Conservation (phyloP, 2,113 vertebrate genomes). For the Ahaetulla prasina region DNA sequence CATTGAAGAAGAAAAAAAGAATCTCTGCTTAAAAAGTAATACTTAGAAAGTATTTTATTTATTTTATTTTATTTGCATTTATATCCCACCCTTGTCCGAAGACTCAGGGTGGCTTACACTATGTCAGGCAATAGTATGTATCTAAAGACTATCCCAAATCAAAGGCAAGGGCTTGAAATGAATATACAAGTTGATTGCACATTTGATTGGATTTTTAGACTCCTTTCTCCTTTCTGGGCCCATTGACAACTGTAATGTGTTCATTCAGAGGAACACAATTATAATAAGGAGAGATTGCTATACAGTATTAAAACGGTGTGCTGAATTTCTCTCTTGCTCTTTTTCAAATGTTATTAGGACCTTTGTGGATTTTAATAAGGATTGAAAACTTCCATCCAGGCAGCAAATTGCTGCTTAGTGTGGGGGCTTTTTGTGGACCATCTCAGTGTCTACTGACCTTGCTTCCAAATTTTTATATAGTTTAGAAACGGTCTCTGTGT, state of each 20-base stretch:
- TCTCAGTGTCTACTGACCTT: background rate
- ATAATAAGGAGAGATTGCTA: background rate
- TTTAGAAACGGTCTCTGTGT: background rate
- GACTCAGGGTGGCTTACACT: no score
- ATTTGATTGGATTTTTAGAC: background rate
- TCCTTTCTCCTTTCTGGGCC: background rate
- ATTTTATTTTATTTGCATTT: no score
- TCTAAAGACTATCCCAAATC: background rate
- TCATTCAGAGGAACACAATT: conserved; percentile 5
- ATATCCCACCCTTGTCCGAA: no score
- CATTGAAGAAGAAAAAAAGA: background rate
- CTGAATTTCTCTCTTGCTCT: background rate
- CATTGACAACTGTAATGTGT: background rate
- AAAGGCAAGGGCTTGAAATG: background rate
- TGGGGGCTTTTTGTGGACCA: background rate
- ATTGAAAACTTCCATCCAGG: background rate
- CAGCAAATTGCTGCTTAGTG: background rate
- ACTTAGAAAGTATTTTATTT: no score
- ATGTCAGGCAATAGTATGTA: no score
- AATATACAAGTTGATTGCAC: background rate
- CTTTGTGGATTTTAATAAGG: background rate
- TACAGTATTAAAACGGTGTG: background rate
- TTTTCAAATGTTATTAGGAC: background rate
- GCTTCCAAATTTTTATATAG: background rate
- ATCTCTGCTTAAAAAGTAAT: background rate